Percentiles rank a stretch among this genome's conserved stretches.
Evolutionary conservation across 2,113 vertebrate species (phyloP).

Genomic region (Camelus bactrianus): DNA sequence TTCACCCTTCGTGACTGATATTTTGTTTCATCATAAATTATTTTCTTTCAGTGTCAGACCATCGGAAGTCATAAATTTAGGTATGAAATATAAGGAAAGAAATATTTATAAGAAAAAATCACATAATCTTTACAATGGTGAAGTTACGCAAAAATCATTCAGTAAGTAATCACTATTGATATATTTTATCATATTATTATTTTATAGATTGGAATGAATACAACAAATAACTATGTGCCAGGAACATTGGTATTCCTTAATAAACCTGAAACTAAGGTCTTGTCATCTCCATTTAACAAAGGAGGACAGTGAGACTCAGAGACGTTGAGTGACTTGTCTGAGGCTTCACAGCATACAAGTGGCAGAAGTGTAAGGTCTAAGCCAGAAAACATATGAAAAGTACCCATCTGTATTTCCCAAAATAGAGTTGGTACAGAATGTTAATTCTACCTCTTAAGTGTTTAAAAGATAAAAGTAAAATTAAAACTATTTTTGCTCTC

Average conservation of each 20-base stretch:
- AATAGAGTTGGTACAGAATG: neutral
- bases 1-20: slow-evolving; percentile 3
- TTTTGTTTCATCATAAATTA: slow-evolving; percentile 55
- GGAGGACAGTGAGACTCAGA: neutral
- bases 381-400: neutral
- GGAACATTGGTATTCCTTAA: neutral
- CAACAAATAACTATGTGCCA: neutral
- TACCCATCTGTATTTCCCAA: neutral
- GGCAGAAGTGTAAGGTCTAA: neutral
- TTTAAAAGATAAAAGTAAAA: slow-evolving; percentile 32
- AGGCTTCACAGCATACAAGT: neutral
- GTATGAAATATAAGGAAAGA: slow-evolving; percentile 77
- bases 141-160: slow-evolving; percentile 62
- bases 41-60: slow-evolving; percentile 66
- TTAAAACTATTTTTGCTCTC: neutral
- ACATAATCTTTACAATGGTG: slow-evolving; percentile 55
- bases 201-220: neutral
- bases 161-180: slow-evolving; percentile 75
- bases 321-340: neutral
- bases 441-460: neutral
- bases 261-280: neutral
- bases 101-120: slow-evolving; percentile 73
- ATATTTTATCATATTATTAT: neutral
- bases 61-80: slow-evolving; percentile 72
- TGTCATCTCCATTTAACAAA: neutral